Percentiles rank a stretch among this genome's conserved stretches.
Evolutionary conservation across 2,888 invertebrate species (phyloP).

Genomic region (Oscheius sp.): DNA sequence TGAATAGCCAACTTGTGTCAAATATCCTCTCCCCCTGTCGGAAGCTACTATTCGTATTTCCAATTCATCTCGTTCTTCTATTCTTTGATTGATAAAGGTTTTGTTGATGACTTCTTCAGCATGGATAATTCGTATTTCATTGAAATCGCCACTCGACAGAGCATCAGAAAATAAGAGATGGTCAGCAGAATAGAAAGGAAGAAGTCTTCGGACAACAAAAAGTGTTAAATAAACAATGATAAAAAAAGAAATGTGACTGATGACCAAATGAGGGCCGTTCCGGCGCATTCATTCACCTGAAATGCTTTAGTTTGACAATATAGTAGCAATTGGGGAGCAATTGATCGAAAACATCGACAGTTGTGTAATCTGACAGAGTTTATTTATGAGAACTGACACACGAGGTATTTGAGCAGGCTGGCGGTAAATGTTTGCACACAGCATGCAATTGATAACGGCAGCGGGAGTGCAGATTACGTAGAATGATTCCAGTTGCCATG

Average conservation of each 20-base stretch:
- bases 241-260: conserved; percentile 5
- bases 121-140: background rate
- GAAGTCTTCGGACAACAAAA: background rate
- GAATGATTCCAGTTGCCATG: background rate
- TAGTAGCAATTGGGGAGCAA: background rate
- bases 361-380: background rate
- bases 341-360: background rate
- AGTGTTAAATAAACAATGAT: background rate
- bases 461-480: conserved; percentile 11
- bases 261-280: background rate
- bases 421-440: conserved; percentile 24
- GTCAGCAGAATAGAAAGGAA: background rate
- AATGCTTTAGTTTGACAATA: background rate
- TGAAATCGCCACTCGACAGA: background rate
- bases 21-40: conserved; percentile 31
- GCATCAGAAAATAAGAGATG: background rate
- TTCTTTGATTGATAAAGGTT: background rate
- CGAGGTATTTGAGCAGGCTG: conserved; percentile 7
- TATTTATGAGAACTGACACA: background rate
- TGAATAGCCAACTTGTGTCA: conserved; percentile 21
- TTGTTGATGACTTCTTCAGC: conserved; percentile 2
- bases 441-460: conserved; percentile 23
- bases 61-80: conserved; percentile 9
- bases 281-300: conserved; percentile 25
- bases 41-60: conserved; percentile 43